phyloP scores from a whole-genome alignment of 2,113 vertebrate genomes.

The Varanus komodoensis region DNA sequence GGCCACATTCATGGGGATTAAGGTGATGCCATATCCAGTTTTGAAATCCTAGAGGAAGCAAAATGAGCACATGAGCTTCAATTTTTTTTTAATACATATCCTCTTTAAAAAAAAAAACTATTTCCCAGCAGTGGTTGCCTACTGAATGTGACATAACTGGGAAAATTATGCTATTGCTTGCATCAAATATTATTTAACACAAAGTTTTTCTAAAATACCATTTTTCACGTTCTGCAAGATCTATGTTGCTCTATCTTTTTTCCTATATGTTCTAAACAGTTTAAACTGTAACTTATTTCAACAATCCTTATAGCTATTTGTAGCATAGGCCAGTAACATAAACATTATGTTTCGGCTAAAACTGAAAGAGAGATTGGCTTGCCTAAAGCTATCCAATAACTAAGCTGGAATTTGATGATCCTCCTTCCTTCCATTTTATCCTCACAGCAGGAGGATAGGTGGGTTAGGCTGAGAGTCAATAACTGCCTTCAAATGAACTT shows the following conservation, averaged over 20 bases:
- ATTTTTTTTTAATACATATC: too few relatives aligned
- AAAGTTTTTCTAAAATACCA: neutral
- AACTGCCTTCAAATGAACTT: too few relatives aligned
- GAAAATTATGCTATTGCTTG: neutral
- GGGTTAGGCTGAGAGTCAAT: too few relatives aligned
- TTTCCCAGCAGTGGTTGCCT: neutral
- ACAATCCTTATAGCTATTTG: neutral
- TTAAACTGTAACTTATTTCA: neutral
- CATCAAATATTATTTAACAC: neutral
- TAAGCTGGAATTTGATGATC: neutral
- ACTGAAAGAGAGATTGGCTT: neutral
- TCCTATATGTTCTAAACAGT: neutral
- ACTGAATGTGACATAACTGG: neutral
- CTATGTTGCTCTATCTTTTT: neutral
- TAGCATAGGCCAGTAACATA: neutral
- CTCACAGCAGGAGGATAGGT: too few relatives aligned
- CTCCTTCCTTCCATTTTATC: too few relatives aligned
- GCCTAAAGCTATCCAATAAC: neutral
- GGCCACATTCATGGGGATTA: slow-evolving; percentile 90
- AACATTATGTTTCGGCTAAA: neutral
- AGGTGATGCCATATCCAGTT: slow-evolving; percentile 87
- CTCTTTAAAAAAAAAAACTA: neutral
- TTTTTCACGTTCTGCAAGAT: neutral
- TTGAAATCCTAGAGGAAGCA: slow-evolving; percentile 86
- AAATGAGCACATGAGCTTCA: neutral